A percentile compares a stretch with the other conserved stretches of the same genome.
phyloP scores from a whole-genome alignment of 2,113 vertebrate species.

The Lepus europaeus region DNA sequence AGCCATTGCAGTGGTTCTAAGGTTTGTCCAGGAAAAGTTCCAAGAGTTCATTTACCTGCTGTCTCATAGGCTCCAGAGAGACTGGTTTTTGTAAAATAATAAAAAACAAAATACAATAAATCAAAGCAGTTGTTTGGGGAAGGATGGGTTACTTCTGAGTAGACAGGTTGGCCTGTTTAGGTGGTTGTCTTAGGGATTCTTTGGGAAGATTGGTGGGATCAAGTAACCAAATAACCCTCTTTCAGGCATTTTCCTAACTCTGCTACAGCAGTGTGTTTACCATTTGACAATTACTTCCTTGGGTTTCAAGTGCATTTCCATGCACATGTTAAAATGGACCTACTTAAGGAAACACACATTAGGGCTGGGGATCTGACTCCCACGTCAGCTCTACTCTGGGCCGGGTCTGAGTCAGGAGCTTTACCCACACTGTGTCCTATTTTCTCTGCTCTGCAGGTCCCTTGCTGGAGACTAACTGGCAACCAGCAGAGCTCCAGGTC shows the following conservation, averaged over 20 bases:
- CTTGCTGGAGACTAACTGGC: not conserved
- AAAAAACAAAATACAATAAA: not conserved
- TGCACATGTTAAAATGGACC: not conserved
- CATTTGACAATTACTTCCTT: not conserved
- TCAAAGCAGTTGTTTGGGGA: not conserved
- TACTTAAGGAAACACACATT: not conserved
- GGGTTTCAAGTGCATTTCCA: not conserved
- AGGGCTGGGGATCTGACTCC: not conserved
- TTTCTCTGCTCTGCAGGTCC: not conserved
- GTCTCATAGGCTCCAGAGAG: not conserved
- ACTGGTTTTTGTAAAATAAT: not conserved
- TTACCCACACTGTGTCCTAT: not conserved
- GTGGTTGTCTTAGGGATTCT: not conserved
- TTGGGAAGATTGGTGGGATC: too few relatives aligned
- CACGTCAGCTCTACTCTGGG: not conserved
- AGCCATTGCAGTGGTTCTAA: not conserved
- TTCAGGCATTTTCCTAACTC: not conserved
- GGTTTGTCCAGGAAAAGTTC: not conserved
- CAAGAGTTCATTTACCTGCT: not conserved
- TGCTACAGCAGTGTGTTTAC: not conserved
- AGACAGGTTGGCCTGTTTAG: not conserved
- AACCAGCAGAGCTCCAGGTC: not conserved
- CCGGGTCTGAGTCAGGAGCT: not conserved
- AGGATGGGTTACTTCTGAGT: not conserved
- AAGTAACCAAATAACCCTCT: not conserved